Conservation (phyloP, 2,113 vertebrate species). For the Emberiza fucata region DNA sequence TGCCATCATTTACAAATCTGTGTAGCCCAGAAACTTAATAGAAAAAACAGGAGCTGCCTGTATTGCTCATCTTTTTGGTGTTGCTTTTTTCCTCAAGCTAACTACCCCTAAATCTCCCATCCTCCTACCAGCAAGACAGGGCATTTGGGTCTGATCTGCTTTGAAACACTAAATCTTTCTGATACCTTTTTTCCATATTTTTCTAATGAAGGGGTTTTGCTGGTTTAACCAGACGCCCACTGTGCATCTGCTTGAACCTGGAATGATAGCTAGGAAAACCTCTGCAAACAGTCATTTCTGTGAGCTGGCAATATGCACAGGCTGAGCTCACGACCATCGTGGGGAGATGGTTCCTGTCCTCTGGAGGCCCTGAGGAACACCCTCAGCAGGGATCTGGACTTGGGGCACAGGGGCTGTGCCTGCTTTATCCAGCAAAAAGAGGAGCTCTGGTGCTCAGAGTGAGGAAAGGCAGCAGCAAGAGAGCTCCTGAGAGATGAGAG, state of each 20-base stretch:
- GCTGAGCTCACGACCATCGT: accelerated
- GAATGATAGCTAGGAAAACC: not conserved
- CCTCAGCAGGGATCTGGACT: not conserved
- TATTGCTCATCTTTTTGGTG: not conserved
- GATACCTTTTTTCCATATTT: not conserved
- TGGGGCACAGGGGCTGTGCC: not conserved
- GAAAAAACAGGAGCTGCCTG: not conserved
- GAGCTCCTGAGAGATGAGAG: not conserved
- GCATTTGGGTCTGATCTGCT: not conserved
- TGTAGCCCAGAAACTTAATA: constrained; percentile 41
- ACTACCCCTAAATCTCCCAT: constrained; percentile 13
- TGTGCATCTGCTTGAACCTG: not conserved
- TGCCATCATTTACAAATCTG: constrained; percentile 13
- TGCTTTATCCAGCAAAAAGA: not conserved
- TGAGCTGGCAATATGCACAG: accelerated
- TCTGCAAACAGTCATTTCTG: not conserved
- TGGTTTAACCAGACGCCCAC: not conserved
- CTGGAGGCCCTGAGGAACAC: not conserved
- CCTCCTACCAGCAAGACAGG: not conserved
- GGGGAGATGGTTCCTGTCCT: not conserved
- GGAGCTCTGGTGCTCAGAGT: not conserved
- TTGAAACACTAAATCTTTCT: not conserved
- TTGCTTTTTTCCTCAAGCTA: not conserved
- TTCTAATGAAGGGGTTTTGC: not conserved
- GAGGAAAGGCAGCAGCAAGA: not conserved